Percentiles rank a stretch among this genome's conserved stretches.
Conservation (phyloP, 2,797 vertebrate species). For the Danio jaintianensis region DNA sequence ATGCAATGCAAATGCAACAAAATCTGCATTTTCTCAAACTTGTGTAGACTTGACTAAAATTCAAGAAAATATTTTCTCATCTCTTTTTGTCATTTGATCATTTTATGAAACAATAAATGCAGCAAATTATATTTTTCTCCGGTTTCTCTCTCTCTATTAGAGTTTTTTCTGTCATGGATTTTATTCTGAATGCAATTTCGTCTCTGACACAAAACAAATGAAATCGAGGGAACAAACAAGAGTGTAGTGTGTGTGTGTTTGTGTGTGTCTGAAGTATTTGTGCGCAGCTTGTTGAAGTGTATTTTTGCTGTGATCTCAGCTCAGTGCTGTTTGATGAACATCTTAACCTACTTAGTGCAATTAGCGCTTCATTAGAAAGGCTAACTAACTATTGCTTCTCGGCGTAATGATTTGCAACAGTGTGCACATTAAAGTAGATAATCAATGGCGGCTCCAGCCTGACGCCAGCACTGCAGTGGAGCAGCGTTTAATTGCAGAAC, state of each 20-base stretch:
- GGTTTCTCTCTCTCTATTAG: neutral
- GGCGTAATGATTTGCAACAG: constrained; percentile 99
- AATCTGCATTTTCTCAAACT: too few relatives aligned
- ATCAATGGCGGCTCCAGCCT: constrained; percentile 98
- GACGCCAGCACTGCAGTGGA: constrained; percentile 98
- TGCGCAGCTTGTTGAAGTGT: constrained; percentile 73
- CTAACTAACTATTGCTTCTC: constrained; percentile 99
- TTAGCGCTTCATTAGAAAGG: constrained; percentile 99
- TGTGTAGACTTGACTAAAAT: neutral
- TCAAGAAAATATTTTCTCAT: neutral
- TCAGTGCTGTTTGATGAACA: constrained; percentile 98
- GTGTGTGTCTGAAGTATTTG: constrained; percentile 50
- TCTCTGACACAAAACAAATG: constrained; percentile 42
- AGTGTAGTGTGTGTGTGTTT: neutral
- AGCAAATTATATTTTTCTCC: neutral
- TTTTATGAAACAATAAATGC: constrained; percentile 7
- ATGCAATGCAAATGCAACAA: too few relatives aligned
- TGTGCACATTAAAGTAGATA: constrained; percentile 99
- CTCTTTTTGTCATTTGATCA: neutral
- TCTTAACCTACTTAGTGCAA: constrained; percentile 99
- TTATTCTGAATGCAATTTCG: constrained; percentile 29
- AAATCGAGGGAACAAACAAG: constrained; percentile 22
- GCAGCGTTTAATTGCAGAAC: constrained; percentile 99
- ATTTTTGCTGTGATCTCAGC: constrained; percentile 84
- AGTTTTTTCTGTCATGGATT: constrained; percentile 5